A percentile compares a stretch with the other conserved stretches of the same genome.
Conservation (phyloP, 1,140 invertebrate genomes). For the Aphidius gifuensis region DNA sequence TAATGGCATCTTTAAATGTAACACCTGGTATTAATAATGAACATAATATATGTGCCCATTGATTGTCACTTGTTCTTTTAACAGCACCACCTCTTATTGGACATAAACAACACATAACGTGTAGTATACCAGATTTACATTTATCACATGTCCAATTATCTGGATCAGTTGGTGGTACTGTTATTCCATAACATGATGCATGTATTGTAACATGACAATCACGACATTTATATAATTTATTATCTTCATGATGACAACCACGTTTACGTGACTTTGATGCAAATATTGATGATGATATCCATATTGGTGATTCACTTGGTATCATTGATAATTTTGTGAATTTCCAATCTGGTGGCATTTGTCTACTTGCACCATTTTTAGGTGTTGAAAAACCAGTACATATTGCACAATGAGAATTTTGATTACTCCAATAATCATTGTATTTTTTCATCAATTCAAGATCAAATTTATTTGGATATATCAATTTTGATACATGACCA, state of each 20-base stretch:
- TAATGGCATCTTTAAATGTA: constrained; percentile 53
- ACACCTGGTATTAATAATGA: constrained; percentile 54
- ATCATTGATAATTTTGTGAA: constrained; percentile 42
- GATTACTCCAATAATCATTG: constrained; percentile 52
- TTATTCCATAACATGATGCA: constrained; percentile 54
- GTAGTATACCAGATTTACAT: constrained; percentile 46
- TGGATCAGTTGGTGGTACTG: constrained; percentile 41
- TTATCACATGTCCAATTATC: constrained; percentile 56
- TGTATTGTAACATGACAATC: constrained; percentile 55
- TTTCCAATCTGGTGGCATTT: constrained; percentile 51
- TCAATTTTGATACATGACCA: constrained; percentile 44
- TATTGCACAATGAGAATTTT: constrained; percentile 49
- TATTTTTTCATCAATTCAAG: constrained; percentile 40
- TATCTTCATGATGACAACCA: constrained; percentile 44
- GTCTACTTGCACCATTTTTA: constrained; percentile 33
- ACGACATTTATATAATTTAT: constrained; percentile 50
- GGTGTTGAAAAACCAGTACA: constrained; percentile 43
- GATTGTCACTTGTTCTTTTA: constrained; percentile 59
- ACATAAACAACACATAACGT: constrained; percentile 57
- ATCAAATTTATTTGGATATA: constrained; percentile 41
- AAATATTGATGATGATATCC: constrained; percentile 48
- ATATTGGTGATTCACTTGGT: constrained; percentile 51
- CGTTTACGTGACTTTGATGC: constrained; percentile 50
- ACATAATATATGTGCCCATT: constrained; percentile 61
- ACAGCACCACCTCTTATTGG: constrained; percentile 62